A percentile compares a stretch with the other conserved stretches of the same genome.
phyloP scores from a whole-genome alignment of 2,797 vertebrate genomes.

The Hipposideros larvatus region DNA sequence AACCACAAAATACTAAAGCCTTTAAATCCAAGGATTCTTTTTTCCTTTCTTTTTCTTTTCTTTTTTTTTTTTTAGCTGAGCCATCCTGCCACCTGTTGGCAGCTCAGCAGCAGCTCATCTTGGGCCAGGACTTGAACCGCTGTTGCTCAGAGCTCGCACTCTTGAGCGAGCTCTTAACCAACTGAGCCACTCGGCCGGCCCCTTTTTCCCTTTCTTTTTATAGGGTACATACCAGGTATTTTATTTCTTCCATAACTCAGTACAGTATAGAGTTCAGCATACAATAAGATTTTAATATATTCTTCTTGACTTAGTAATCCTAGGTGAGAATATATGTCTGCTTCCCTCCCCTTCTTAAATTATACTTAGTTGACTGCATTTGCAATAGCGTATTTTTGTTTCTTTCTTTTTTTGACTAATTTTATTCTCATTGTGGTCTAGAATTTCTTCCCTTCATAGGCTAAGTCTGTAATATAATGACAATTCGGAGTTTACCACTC shows the following conservation, averaged over 20 bases:
- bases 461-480: not conserved
- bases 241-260: not conserved
- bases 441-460: not conserved
- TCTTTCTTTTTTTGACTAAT: not conserved
- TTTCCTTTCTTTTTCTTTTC: not conserved
- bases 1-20: not conserved
- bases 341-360: not conserved
- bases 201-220: not conserved
- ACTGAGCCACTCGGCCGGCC: too few species aligned
- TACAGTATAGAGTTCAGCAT: not conserved
- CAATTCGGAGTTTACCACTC: not conserved
- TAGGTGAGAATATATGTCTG: not conserved
- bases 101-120: too few species aligned
- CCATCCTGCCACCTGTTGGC: too few species aligned
- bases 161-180: too few species aligned
- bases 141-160: too few species aligned
- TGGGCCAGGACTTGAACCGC: too few species aligned
- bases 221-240: not conserved
- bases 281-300: not conserved
- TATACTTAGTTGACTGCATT: not conserved
- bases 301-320: not conserved
- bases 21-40: slow-evolving; percentile 41
- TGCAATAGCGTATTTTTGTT: not conserved
- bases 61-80: too few species aligned
- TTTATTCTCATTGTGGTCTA: not conserved